A percentile compares a stretch with the other conserved stretches of the same genome.
These are phyloP conservation scores for Microctenopoma steveboyesi DNA, from an alignment of 2,797 vertebrate species.

Conservation along the genomic window DNA sequence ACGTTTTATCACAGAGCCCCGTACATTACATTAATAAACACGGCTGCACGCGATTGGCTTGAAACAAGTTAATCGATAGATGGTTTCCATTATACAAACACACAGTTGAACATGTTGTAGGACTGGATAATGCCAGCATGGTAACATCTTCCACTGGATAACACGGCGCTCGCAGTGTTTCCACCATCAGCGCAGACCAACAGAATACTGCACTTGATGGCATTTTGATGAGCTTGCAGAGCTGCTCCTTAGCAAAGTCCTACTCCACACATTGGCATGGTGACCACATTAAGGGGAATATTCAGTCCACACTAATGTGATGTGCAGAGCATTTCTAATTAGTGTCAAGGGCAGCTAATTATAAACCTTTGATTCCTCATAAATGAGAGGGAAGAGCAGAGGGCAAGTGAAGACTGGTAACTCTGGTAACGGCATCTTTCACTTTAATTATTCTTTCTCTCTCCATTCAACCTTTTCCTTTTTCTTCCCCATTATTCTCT, in stretches of 20 bases:
- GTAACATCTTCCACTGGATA: background rate
- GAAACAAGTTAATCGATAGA: background rate
- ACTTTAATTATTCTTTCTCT: constrained; percentile 15
- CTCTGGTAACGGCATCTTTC: constrained; percentile 19
- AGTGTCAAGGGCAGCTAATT: constrained; percentile 75
- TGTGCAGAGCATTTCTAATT: constrained; percentile 72
- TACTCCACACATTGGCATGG: constrained; percentile 34
- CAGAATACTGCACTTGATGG: constrained; percentile 12
- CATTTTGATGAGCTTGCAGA: constrained; percentile 39
- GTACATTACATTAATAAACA: too few species aligned
- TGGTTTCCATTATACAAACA: background rate
- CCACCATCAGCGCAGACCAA: background rate
- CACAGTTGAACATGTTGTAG: background rate
- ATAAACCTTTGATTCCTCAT: constrained; percentile 76
- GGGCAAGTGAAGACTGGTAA: constrained; percentile 47
- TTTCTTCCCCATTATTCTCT: constrained; percentile 12
- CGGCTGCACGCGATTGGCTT: too few species aligned
- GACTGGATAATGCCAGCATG: background rate
- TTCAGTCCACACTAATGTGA: constrained; percentile 65
- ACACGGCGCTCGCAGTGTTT: background rate
- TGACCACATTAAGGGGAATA: constrained; percentile 58
- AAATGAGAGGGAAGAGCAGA: constrained; percentile 48
- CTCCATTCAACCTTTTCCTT: constrained; percentile 25
- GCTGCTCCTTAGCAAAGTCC: constrained; percentile 21
- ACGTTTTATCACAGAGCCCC: too few species aligned